Conservation (phyloP, 2,113 vertebrate genomes). For the Hoplias malabaricus region DNA sequence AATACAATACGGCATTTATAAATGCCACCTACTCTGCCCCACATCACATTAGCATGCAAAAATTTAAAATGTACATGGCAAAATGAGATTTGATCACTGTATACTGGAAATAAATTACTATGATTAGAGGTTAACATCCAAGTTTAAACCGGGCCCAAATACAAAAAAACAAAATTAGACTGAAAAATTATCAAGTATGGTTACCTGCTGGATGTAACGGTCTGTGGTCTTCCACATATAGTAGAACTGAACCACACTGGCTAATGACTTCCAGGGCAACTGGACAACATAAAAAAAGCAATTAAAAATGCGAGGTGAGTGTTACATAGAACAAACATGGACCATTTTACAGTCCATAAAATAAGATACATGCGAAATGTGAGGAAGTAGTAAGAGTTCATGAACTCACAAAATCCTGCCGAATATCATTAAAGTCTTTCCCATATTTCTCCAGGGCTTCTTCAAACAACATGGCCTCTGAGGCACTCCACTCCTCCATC, state of each 20-base stretch:
- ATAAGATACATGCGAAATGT: background rate
- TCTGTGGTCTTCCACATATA: slow-evolving; percentile 99
- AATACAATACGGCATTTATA: no score
- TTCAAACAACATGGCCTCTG: slow-evolving; percentile 91
- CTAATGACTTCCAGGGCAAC: slow-evolving; percentile 93
- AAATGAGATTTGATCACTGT: no score
- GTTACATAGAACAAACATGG: no score
- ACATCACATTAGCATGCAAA: no score
- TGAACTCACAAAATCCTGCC: slow-evolving; percentile 89
- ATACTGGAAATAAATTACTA: no score
- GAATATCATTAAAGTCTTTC: slow-evolving; percentile 92
- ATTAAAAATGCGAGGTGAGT: background rate
- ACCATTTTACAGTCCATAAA: no score
- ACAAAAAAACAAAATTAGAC: background rate
- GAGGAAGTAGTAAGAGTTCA: background rate
- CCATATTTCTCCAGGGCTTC: slow-evolving; percentile 92
- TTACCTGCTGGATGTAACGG: slow-evolving; percentile 92
- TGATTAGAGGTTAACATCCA: no score
- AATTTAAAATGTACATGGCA: no score
- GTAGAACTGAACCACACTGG: slow-evolving; percentile 94
- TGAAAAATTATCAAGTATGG: no score
- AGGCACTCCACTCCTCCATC: slow-evolving; percentile 96
- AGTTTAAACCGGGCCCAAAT: no score
- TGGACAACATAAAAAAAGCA: slow-evolving; percentile 45
- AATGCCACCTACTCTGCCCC: no score